Evolutionary conservation across 2,888 invertebrate species (phyloP).

Genomic region (Limnephilus lunatus): DNA sequence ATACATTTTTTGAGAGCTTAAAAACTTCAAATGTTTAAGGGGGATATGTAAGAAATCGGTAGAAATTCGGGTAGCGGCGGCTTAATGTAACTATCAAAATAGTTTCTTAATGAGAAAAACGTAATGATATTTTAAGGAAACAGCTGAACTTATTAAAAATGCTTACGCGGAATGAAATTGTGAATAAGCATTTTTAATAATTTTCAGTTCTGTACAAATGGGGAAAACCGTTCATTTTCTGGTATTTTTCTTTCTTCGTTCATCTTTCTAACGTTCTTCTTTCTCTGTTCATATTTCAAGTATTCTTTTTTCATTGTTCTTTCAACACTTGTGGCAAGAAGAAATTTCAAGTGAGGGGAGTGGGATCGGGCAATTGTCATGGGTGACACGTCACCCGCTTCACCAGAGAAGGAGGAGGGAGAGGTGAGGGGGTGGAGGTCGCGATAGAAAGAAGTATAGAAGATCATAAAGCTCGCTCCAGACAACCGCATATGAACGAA

Average conservation of each 20-base stretch:
- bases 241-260: not conserved
- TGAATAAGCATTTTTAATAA: not conserved
- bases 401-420: not conserved
- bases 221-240: not conserved
- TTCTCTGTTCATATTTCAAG: not conserved
- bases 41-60: too few species aligned
- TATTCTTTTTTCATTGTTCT: constrained; percentile 5
- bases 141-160: not conserved
- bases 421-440: not conserved
- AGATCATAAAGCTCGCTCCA: not conserved
- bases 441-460: not conserved
- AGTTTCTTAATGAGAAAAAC: not conserved
- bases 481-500: not conserved
- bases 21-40: too few species aligned
- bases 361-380: constrained; percentile 28
- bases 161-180: not conserved
- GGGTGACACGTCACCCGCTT: constrained; percentile 24
- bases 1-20: too few species aligned
- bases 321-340: constrained; percentile 9
- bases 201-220: not conserved
- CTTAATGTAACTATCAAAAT: not conserved
- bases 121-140: not conserved
- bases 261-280: not conserved
- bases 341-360: not conserved
- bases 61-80: too few species aligned